These are phyloP conservation scores for Gibbula magus DNA, from an alignment of 2,888 invertebrate genomes.

Conservation along the genomic window DNA sequence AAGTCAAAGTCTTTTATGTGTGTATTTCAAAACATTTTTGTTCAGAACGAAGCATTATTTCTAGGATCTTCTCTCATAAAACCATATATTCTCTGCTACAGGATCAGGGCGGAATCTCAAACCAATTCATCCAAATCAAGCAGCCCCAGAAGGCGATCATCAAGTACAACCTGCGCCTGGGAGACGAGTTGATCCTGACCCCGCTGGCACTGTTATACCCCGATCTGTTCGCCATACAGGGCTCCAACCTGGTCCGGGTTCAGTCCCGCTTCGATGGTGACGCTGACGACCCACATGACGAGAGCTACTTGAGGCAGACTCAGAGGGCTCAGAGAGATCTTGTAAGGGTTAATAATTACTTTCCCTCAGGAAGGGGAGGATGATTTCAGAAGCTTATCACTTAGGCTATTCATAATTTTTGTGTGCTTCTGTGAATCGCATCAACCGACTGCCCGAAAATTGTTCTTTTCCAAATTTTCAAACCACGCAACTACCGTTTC, in stretches of 20 bases:
- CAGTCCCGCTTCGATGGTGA: constrained; percentile 83
- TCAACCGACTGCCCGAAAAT: too few species aligned
- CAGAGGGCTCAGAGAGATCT: constrained; percentile 59
- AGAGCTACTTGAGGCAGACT: constrained; percentile 91
- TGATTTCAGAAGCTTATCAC: too few species aligned
- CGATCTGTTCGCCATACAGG: constrained; percentile 83
- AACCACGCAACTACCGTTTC: too few species aligned
- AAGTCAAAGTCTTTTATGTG: too few species aligned
- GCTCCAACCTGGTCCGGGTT: constrained; percentile 79
- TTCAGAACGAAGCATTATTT: background rate
- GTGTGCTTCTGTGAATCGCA: too few species aligned
- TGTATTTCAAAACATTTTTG: too few species aligned
- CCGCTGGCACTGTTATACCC: constrained; percentile 90
- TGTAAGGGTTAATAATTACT: too few species aligned
- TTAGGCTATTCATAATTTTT: too few species aligned
- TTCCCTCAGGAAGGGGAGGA: too few species aligned
- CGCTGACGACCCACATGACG: constrained; percentile 95
- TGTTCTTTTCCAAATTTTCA: too few species aligned
- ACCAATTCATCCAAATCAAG: constrained; percentile 71
- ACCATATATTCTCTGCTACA: constrained; percentile 53
- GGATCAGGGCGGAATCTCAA: constrained; percentile 90
- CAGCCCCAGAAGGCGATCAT: constrained; percentile 66
- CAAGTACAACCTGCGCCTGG: constrained; percentile 80
- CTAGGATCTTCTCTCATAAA: background rate
- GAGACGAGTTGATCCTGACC: constrained; percentile 94